phyloP scores from a whole-genome alignment of 1,140 invertebrate species.

The Cherax quadricarinatus region DNA sequence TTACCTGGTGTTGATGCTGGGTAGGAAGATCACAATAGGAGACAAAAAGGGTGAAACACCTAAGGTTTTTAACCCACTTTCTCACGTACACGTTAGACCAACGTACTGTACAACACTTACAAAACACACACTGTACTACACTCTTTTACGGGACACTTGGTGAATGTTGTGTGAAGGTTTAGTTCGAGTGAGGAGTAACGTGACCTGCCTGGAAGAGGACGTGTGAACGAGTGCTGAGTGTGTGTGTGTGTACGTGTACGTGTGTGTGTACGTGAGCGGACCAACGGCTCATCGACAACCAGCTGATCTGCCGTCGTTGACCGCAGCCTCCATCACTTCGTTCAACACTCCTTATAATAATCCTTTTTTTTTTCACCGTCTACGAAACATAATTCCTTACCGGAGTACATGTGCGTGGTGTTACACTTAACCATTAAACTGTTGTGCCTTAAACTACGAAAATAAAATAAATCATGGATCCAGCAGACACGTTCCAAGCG shows the following conservation, averaged over 20 bases:
- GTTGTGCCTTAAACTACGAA: not conserved
- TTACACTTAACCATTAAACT: too few species aligned
- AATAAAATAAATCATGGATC: not conserved
- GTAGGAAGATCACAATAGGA: too few species aligned
- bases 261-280: slow-evolving; percentile 1
- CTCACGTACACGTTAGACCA: not conserved
- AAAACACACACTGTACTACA: not conserved
- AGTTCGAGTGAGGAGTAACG: too few species aligned
- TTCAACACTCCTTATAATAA: not conserved
- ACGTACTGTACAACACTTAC: too few species aligned
- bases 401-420: not conserved
- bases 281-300: not conserved
- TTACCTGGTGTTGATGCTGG: too few species aligned
- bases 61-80: not conserved
- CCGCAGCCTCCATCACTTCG: not conserved
- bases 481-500: not conserved
- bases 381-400: not conserved
- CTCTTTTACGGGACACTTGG: not conserved
- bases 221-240: not conserved
- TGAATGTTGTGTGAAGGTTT: too few species aligned
- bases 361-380: not conserved
- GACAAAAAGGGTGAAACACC: too few species aligned
- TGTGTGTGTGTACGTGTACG: not conserved
- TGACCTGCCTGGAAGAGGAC: not conserved
- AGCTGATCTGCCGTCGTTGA: not conserved